Evolutionary conservation across 2,888 invertebrate species (phyloP).

Genomic region (Oegoconia quadripuncta): DNA sequence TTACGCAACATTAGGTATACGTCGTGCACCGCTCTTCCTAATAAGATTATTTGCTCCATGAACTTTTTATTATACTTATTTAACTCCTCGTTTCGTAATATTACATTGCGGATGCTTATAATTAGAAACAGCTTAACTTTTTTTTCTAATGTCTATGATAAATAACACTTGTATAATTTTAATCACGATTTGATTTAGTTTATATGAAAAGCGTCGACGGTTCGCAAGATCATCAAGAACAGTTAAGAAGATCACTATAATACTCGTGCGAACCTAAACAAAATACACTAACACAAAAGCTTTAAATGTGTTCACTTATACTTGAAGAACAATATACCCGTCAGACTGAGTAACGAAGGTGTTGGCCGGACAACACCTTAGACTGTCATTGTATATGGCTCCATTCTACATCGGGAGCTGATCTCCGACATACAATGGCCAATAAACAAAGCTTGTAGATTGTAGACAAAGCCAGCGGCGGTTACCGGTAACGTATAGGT

Average conservation of each 20-base stretch:
- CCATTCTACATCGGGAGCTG: constrained; percentile 56
- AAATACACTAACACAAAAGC: background rate
- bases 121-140: too few species aligned
- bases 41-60: constrained; percentile 10
- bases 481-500: constrained; percentile 41
- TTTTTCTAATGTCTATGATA: too few species aligned
- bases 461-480: constrained; percentile 59
- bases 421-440: constrained; percentile 62
- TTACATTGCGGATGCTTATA: too few species aligned
- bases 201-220: too few species aligned
- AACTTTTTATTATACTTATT: constrained; percentile 8
- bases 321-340: constrained; percentile 22
- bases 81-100: too few species aligned
- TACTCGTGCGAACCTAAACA: too few species aligned
- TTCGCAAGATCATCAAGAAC: too few species aligned
- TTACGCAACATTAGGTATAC: background rate
- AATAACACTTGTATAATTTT: too few species aligned
- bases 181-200: too few species aligned
- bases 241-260: too few species aligned
- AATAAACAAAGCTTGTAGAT: constrained; percentile 68
- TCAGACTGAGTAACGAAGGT: constrained; percentile 25
- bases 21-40: background rate
- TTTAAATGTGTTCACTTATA: constrained; percentile 3
- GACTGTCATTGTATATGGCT: constrained; percentile 50
- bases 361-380: constrained; percentile 25